A percentile compares a stretch with the other conserved stretches of the same genome.
Evolutionary conservation across 2,797 vertebrate genomes (phyloP).

Genomic region (Synaphobranchus kaupii): DNA sequence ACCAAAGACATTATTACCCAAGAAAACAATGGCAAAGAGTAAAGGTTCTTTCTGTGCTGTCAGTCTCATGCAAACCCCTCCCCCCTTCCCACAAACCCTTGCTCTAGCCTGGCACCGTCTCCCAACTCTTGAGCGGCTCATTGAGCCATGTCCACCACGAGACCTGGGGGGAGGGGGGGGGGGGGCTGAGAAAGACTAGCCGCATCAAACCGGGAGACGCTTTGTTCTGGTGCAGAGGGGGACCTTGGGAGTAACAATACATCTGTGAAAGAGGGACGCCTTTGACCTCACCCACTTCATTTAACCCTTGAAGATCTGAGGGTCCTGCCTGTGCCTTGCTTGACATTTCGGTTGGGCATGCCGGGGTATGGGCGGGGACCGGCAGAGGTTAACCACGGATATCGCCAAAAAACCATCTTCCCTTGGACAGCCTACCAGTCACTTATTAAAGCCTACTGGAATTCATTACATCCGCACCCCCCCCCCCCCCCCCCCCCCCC

Average conservation of each 20-base stretch:
- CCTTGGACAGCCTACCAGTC: neutral
- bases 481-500: neutral
- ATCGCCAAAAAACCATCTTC: constrained; percentile 7
- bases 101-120: constrained; percentile 34
- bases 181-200: constrained; percentile 30
- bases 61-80: constrained; percentile 28
- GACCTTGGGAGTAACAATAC: constrained; percentile 50
- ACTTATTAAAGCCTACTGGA: constrained; percentile 1
- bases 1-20: constrained; percentile 31
- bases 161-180: neutral
- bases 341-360: constrained; percentile 49
- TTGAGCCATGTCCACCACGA: constrained; percentile 51
- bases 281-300: constrained; percentile 55
- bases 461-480: constrained; percentile 10
- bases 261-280: constrained; percentile 57
- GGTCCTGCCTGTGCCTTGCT: constrained; percentile 47
- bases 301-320: constrained; percentile 52
- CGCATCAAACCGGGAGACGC: constrained; percentile 27
- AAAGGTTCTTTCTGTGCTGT: constrained; percentile 44
- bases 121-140: constrained; percentile 39
- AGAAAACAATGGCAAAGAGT: neutral
- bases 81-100: constrained; percentile 14
- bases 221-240: constrained; percentile 66
- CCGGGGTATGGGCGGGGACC: neutral
- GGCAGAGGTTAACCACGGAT: neutral